These are phyloP conservation scores for Daktulosphaira vitifoliae DNA, from an alignment of 1,140 invertebrate genomes.

Conservation along the genomic window DNA sequence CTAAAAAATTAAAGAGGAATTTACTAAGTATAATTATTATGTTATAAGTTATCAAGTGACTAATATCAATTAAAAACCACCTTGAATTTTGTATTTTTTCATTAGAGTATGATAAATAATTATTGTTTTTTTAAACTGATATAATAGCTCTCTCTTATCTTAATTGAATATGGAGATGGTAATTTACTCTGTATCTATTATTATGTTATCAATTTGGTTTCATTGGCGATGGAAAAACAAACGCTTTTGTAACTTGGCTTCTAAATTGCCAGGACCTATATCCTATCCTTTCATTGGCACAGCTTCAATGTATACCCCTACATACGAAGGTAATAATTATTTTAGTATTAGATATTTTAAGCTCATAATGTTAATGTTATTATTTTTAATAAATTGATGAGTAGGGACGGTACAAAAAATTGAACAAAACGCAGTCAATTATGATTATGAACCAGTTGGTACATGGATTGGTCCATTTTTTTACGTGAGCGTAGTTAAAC, in stretches of 20 bases:
- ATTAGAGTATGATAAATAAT: no score
- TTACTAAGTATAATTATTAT: no score
- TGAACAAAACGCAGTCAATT: neutral
- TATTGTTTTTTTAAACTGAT: no score
- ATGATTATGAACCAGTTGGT: constrained; percentile 38
- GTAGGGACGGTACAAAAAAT: constrained; percentile 7
- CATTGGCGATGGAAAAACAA: constrained; percentile 62
- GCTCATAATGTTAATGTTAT: no score
- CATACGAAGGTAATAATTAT: constrained; percentile 35
- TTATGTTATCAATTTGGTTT: constrained; percentile 52
- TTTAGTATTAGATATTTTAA: no score
- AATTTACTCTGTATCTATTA: neutral
- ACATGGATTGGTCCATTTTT: constrained; percentile 47
- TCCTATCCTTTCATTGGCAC: constrained; percentile 61
- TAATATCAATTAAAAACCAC: no score
- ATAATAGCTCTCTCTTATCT: no score
- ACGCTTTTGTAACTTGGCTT: constrained; percentile 58
- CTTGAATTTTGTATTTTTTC: no score
- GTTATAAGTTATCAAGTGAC: no score
- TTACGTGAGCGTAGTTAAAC: constrained; percentile 44
- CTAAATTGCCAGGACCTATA: constrained; percentile 57
- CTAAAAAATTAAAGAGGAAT: no score
- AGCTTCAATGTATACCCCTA: constrained; percentile 51
- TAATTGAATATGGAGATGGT: constrained; percentile 13
- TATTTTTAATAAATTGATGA: no score